These are phyloP conservation scores for Lordiphosa collinella DNA, from an alignment of 1,140 invertebrate genomes.

Conservation along the genomic window DNA sequence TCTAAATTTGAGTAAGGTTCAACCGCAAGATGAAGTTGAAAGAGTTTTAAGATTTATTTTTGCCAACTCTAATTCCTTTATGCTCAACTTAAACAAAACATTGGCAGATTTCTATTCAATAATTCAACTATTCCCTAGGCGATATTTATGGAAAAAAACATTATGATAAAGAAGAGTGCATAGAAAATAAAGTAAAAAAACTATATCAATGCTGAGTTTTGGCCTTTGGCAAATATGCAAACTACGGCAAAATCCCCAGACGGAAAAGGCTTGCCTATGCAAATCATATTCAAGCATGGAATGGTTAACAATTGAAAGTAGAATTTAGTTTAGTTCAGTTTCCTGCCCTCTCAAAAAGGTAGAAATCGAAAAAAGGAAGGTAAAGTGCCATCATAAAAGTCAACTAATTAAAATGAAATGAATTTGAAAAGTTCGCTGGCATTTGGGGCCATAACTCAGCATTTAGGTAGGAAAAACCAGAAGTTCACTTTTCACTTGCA, in stretches of 20 bases:
- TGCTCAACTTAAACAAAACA: slow-evolving; percentile 1
- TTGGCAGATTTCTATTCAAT: slow-evolving; percentile 6
- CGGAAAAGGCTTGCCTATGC: slow-evolving; percentile 60
- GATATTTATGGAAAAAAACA: slow-evolving; percentile 1
- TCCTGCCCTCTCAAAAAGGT: slow-evolving; percentile 24
- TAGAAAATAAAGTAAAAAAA: not conserved
- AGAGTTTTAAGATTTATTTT: too few relatives aligned
- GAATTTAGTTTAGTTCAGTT: slow-evolving; percentile 34
- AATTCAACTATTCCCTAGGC: slow-evolving; percentile 1
- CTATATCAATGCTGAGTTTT: slow-evolving; percentile 1
- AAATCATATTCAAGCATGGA: slow-evolving; percentile 40
- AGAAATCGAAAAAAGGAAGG: slow-evolving; percentile 17
- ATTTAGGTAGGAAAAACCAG: slow-evolving; percentile 50
- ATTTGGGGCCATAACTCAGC: slow-evolving; percentile 61
- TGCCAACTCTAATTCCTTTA: not conserved
- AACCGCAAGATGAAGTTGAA: too few relatives aligned
- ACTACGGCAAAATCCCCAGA: slow-evolving; percentile 44
- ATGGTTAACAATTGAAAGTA: slow-evolving; percentile 45
- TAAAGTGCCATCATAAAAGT: slow-evolving; percentile 39
- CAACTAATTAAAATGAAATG: slow-evolving; percentile 74
- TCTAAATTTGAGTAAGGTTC: too few relatives aligned
- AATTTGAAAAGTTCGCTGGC: slow-evolving; percentile 47
- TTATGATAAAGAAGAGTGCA: not conserved
- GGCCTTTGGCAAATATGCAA: slow-evolving; percentile 49
- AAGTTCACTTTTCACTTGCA: slow-evolving; percentile 44